phyloP scores from a whole-genome alignment of 2,888 invertebrate genomes.

The Drosophila limbata region DNA sequence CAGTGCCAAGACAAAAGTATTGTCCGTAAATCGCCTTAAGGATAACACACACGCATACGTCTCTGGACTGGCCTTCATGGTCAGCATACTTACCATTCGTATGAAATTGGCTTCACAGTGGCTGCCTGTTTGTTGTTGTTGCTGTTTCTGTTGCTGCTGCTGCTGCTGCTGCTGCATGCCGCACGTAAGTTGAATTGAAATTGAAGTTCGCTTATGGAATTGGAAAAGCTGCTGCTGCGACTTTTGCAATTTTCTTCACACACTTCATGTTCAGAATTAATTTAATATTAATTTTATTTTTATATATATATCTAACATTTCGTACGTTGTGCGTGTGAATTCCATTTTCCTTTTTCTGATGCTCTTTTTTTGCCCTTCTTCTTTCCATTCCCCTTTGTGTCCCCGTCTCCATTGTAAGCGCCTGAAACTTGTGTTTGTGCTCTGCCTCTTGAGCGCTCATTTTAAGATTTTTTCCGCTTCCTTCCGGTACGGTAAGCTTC shows the following conservation, averaged over 20 bases:
- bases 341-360: conserved; percentile 21
- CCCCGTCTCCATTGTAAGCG: conserved; percentile 17
- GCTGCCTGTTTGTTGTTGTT: conserved; percentile 33
- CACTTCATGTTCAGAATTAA: conserved; percentile 81
- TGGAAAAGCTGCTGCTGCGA: conserved; percentile 66
- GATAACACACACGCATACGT: conserved; percentile 26
- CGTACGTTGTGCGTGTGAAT: conserved; percentile 37
- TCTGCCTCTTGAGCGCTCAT: conserved; percentile 72
- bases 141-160: conserved; percentile 13
- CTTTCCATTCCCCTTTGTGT: conserved; percentile 16
- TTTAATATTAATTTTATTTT: conserved; percentile 82
- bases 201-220: conserved; percentile 81
- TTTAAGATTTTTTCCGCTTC: conserved; percentile 65
- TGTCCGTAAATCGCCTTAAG: conserved; percentile 76
- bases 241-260: conserved; percentile 80
- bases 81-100: conserved; percentile 58
- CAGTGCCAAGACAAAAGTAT: conserved; percentile 49
- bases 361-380: conserved; percentile 27
- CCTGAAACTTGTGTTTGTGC: conserved; percentile 52
- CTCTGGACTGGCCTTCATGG: conserved; percentile 49
- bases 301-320: conserved; percentile 47
- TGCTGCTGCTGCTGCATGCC: conserved; percentile 45
- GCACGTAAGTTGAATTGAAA: conserved; percentile 80
- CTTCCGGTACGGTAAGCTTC: conserved; percentile 57
- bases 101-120: conserved; percentile 70